phyloP scores from a whole-genome alignment of 1,140 invertebrate genomes.

The Palaemon carinicauda region DNA sequence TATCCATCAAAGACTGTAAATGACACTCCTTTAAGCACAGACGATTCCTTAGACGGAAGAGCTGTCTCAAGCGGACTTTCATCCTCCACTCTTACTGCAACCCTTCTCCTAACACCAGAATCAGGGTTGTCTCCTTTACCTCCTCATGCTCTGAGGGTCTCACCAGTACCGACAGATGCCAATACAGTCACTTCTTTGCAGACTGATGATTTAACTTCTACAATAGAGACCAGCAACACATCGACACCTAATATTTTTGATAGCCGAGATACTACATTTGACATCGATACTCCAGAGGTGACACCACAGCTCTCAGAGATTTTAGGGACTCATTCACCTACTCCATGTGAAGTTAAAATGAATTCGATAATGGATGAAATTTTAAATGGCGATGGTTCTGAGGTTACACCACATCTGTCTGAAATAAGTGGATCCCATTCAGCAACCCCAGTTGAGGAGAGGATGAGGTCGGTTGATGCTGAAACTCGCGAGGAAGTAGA shows the following conservation, averaged over 20 bases:
- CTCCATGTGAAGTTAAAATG: background rate
- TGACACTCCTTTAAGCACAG: background rate
- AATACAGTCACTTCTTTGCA: slow-evolving; percentile 15
- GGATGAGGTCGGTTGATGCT: background rate
- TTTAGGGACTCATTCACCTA: background rate
- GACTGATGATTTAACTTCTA: slow-evolving; percentile 17
- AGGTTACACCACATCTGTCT: background rate
- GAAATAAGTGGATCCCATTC: background rate
- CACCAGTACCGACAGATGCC: slow-evolving; percentile 46
- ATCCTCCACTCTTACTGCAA: slow-evolving; percentile 53
- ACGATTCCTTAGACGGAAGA: background rate
- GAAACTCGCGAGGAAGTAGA: background rate
- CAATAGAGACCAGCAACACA: slow-evolving; percentile 18
- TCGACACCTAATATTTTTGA: slow-evolving; percentile 17
- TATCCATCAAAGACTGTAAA: too few species aligned
- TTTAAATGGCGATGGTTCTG: too few species aligned
- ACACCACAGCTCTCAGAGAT: slow-evolving; percentile 17
- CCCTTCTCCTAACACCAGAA: slow-evolving; percentile 46
- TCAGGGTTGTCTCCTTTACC: slow-evolving; percentile 49
- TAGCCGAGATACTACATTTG: slow-evolving; percentile 9
- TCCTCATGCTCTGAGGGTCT: slow-evolving; percentile 51
- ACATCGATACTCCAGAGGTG: slow-evolving; percentile 23
- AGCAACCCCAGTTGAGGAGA: background rate
- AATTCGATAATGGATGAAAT: too few species aligned
- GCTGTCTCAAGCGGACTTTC: slow-evolving; percentile 14